Evolutionary conservation across 35 echinoderm and acorn worm genomes (phyloP).

Genomic region (Ophioderma brevispina): DNA sequence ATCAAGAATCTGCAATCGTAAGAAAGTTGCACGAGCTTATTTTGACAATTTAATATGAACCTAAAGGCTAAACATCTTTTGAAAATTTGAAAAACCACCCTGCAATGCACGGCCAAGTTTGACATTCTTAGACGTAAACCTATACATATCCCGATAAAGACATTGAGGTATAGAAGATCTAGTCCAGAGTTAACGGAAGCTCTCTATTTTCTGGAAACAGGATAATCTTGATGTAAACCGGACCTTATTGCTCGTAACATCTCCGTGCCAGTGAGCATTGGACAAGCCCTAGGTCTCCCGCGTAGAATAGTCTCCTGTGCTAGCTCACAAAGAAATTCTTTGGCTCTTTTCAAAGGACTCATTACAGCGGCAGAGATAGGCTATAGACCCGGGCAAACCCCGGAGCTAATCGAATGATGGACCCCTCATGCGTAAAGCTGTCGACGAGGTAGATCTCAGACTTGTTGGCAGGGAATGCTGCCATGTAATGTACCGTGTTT

Average conservation of each 20-base stretch:
- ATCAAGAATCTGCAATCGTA: too few species aligned
- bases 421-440: neutral
- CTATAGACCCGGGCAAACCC: neutral
- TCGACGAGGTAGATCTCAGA: neutral
- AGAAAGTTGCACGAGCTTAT: too few species aligned
- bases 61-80: too few species aligned
- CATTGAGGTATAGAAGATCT: neutral
- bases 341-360: neutral
- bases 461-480: neutral
- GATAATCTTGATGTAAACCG: neutral
- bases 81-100: too few species aligned
- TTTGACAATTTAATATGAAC: too few species aligned
- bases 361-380: constrained; percentile 4
- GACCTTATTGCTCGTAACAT: neutral
- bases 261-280: neutral
- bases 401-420: neutral
- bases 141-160: too few species aligned
- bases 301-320: neutral
- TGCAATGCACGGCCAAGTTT: too few species aligned
- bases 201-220: neutral
- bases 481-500: neutral
- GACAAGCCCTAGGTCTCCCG: neutral
- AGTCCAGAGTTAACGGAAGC: neutral
- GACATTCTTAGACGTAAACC: too few species aligned
- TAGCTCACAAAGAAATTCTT: neutral